Percentiles rank a stretch among this genome's conserved stretches.
Evolutionary conservation across 2,797 vertebrate genomes (phyloP).

Genomic region (Oreochromis grahami): DNA sequence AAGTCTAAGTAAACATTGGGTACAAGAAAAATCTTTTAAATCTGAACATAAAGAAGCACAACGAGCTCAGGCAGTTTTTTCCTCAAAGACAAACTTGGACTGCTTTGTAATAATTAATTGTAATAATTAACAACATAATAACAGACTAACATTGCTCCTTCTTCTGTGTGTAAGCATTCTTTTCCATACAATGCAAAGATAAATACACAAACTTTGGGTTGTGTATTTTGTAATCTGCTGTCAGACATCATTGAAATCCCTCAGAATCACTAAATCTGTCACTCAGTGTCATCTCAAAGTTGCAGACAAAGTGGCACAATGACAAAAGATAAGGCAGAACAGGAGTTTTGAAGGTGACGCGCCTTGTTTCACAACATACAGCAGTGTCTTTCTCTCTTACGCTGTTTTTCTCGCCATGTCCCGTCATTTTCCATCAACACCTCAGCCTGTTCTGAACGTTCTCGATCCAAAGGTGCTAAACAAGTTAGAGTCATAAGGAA

Average conservation of each 20-base stretch:
- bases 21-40: neutral
- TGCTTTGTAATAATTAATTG: neutral
- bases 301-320: neutral
- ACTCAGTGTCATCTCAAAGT: neutral
- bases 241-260: neutral
- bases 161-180: neutral
- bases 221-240: neutral
- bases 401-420: neutral
- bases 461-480: neutral
- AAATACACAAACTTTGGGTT: neutral
- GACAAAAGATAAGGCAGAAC: neutral
- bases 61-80: too few species aligned
- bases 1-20: neutral
- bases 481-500: neutral
- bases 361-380: neutral
- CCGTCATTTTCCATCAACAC: neutral
- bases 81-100: neutral
- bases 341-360: neutral
- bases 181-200: rapidly evolving
- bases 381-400: neutral
- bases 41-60: neutral
- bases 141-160: neutral
- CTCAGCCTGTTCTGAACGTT: neutral
- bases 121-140: neutral
- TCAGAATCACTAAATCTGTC: neutral